phyloP scores from a whole-genome alignment of 2,797 vertebrate species.

The Anguilla marmorata region DNA sequence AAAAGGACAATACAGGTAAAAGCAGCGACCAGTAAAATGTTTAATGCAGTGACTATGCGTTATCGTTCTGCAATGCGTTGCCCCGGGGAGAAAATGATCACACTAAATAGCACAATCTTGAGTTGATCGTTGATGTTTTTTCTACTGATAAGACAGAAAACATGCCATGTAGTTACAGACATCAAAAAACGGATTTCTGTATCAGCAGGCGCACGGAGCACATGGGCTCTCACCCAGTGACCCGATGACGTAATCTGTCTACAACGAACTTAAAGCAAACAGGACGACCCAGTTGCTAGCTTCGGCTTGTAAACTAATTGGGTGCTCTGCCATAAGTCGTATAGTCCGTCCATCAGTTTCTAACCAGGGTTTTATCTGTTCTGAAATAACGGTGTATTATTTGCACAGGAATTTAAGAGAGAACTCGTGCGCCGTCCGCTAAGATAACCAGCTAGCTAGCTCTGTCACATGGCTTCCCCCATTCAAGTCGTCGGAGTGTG shows the following conservation, averaged over 20 bases:
- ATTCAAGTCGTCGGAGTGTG: background rate
- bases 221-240: background rate
- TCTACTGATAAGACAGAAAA: background rate
- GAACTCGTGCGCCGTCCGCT: background rate
- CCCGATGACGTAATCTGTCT: background rate
- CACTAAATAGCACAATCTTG: background rate
- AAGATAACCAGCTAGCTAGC: background rate
- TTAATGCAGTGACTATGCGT: background rate
- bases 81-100: background rate
- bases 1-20: background rate
- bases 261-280: background rate
- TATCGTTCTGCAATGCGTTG: background rate
- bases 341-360: background rate
- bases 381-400: background rate
- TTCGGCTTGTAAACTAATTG: background rate
- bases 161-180: background rate
- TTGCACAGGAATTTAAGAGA: background rate
- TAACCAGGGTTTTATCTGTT: background rate
- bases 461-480: constrained; percentile 16
- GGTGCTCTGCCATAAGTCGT: background rate
- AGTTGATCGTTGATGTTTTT: background rate
- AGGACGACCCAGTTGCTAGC: background rate
- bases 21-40: background rate
- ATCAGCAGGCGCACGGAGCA: background rate
- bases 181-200: background rate